A percentile compares a stretch with the other conserved stretches of the same genome.
Conservation (phyloP, 2,888 invertebrate species). For the Cataglyphis cursor region DNA sequence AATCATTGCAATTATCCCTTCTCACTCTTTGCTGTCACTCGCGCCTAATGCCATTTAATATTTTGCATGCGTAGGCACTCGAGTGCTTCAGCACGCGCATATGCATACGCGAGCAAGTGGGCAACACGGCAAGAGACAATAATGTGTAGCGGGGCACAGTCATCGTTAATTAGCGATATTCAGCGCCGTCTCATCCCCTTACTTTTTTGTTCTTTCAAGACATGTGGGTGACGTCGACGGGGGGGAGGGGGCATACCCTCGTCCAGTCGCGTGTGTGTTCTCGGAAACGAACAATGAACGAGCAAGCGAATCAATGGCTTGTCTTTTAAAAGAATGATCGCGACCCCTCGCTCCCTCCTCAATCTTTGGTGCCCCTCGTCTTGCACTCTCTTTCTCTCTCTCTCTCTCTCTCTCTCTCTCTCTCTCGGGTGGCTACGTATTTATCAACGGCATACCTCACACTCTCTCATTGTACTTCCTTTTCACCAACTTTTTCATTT, state of each 20-base stretch:
- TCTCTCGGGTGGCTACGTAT: constrained; percentile 49
- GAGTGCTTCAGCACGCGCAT: neutral
- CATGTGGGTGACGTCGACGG: constrained; percentile 77
- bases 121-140: constrained; percentile 80
- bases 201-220: constrained; percentile 61
- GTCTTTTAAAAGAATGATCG: constrained; percentile 75
- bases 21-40: constrained; percentile 11
- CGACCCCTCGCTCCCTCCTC: constrained; percentile 54
- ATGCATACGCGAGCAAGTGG: constrained; percentile 77
- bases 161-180: constrained; percentile 84
- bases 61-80: constrained; percentile 11
- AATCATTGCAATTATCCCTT: constrained; percentile 2
- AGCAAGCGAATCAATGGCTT: constrained; percentile 76
- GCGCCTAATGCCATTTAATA: constrained; percentile 19
- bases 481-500: constrained; percentile 51
- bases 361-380: constrained; percentile 1
- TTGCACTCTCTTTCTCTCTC: constrained; percentile 39
- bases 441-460: constrained; percentile 55
- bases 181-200: constrained; percentile 65
- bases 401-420: no score
- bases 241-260: constrained; percentile 41
- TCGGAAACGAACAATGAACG: constrained; percentile 68
- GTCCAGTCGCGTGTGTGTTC: constrained; percentile 46
- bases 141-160: constrained; percentile 78
- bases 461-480: constrained; percentile 31